A percentile compares a stretch with the other conserved stretches of the same genome.
phyloP scores from a whole-genome alignment of 2,797 vertebrate genomes.

The Cyprinodon diabolis region DNA sequence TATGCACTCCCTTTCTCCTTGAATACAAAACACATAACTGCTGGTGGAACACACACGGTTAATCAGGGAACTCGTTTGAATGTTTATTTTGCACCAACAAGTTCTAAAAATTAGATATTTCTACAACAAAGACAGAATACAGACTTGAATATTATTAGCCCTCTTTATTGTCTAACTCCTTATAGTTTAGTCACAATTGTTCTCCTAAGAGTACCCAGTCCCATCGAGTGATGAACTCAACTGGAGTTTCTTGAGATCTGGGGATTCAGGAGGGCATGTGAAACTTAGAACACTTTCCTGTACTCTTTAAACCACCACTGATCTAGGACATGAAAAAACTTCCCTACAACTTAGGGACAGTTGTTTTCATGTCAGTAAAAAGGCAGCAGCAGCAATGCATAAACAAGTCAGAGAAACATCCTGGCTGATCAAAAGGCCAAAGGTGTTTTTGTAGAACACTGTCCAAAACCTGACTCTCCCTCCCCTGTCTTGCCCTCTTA shows the following conservation, averaged over 20 bases:
- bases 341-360: not conserved
- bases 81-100: not conserved
- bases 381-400: too few species aligned
- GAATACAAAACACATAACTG: conserved; percentile 6
- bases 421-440: too few species aligned
- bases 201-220: not conserved
- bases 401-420: too few species aligned
- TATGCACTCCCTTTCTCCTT: not conserved
- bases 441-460: too few species aligned
- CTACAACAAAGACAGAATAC: not conserved
- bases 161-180: not conserved
- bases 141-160: not conserved
- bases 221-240: not conserved
- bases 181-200: not conserved
- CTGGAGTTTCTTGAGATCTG: not conserved
- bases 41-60: not conserved
- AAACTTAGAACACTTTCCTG: not conserved
- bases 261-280: not conserved
- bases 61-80: not conserved
- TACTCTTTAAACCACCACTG: not conserved
- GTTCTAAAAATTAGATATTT: not conserved
- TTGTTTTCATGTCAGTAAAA: not conserved
- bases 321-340: not conserved
- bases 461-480: too few species aligned
- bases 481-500: not conserved